phyloP scores from a whole-genome alignment of 2,888 invertebrate genomes.

The Neuroscelio doddi region DNA sequence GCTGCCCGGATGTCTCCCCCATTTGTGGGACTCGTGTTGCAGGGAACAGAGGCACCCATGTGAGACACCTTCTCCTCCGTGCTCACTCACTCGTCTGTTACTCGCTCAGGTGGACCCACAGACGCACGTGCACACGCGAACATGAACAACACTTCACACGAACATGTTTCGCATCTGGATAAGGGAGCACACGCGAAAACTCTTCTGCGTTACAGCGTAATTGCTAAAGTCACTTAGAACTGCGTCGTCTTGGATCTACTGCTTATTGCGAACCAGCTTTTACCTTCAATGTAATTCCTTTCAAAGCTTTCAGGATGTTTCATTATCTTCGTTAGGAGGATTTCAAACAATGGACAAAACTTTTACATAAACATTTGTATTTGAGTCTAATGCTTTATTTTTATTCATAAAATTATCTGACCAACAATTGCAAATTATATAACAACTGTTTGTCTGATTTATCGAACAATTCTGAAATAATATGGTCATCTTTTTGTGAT shows the following conservation, averaged over 20 bases:
- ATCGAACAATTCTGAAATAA: no score
- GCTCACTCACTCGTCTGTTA: conserved; percentile 56
- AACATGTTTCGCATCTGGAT: conserved; percentile 46
- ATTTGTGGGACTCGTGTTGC: conserved; percentile 69
- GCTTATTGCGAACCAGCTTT: neutral
- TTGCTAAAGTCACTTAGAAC: conserved; percentile 38
- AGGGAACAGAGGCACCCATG: conserved; percentile 71
- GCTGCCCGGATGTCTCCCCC: conserved; percentile 73
- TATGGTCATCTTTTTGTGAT: no score
- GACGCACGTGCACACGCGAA: conserved; percentile 53
- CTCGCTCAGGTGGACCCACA: conserved; percentile 66
- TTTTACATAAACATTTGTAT: no score
- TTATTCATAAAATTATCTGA: no score
- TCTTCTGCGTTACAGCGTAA: conserved; percentile 28
- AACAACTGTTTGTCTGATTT: no score
- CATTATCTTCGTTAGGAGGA: no score
- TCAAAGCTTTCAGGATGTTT: neutral
- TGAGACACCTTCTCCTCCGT: conserved; percentile 70
- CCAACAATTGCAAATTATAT: no score
- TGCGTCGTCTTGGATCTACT: conserved; percentile 14
- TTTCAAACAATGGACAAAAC: no score
- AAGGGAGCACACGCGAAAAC: conserved; percentile 44
- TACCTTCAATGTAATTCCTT: neutral
- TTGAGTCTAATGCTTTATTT: no score
- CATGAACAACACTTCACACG: conserved; percentile 40